Evolutionary conservation across 2,797 vertebrate species (phyloP).

Genomic region (Scleropages formosus): DNA sequence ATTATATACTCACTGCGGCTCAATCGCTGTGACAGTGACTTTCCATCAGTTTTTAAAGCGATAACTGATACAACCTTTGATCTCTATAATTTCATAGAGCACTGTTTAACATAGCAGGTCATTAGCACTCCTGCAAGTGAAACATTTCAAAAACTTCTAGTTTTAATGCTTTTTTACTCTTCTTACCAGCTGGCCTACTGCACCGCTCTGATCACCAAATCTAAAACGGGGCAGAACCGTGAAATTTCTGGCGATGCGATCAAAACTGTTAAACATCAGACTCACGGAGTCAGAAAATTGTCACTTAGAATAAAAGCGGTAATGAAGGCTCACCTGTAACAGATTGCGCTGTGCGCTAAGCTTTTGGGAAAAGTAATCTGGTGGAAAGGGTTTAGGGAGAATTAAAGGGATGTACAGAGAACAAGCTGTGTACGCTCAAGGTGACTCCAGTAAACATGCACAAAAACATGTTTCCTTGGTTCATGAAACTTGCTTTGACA

Average conservation of each 20-base stretch:
- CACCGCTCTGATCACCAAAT: neutral
- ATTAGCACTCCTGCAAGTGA: too few relatives aligned
- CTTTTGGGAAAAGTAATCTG: slow-evolving; percentile 26
- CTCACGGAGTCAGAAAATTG: neutral
- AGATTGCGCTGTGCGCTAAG: slow-evolving; percentile 26
- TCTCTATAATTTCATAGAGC: too few relatives aligned
- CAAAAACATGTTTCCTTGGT: neutral
- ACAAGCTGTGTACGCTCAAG: slow-evolving; percentile 10
- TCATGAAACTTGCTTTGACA: neutral
- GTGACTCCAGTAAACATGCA: neutral
- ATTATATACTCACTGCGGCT: neutral
- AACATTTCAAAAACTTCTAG: too few relatives aligned
- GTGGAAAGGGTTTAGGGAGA: slow-evolving; percentile 25
- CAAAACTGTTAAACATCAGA: neutral
- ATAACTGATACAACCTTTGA: neutral
- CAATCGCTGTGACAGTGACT: neutral
- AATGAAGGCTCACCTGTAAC: slow-evolving; percentile 6
- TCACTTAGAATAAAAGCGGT: neutral
- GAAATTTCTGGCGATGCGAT: neutral
- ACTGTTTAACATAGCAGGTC: too few relatives aligned
- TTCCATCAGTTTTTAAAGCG: neutral
- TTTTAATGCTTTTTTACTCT: too few relatives aligned
- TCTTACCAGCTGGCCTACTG: neutral
- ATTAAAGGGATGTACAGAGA: slow-evolving; percentile 25
- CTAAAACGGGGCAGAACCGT: neutral